Percentiles rank a stretch among this genome's conserved stretches.
phyloP scores from a whole-genome alignment of 2,888 invertebrate species.

The Dromius quadrimaculatus region DNA sequence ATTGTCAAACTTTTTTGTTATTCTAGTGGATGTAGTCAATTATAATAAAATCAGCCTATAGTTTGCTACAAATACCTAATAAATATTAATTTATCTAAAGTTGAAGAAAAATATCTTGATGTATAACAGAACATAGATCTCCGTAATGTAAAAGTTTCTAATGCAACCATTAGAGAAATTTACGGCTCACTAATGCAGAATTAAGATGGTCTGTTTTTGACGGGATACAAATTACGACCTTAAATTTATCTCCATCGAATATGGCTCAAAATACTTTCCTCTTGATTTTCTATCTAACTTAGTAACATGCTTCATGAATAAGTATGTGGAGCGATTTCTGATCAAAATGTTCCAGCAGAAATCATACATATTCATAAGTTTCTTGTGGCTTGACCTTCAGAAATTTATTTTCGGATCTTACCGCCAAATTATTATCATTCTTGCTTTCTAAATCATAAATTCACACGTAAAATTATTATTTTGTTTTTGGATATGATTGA shows the following conservation, averaged over 20 bases:
- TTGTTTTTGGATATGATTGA: no score
- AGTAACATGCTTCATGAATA: neutral
- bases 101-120: no score
- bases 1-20: no score
- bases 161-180: slow-evolving; percentile 24
- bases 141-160: slow-evolving; percentile 3
- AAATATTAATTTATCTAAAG: no score
- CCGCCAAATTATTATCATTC: slow-evolving; percentile 14
- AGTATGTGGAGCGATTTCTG: neutral
- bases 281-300: neutral
- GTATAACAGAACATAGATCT: neutral
- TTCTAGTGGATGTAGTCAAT: no score
- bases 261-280: neutral
- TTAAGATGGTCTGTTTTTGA: slow-evolving; percentile 23
- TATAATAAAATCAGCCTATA: no score
- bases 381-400: slow-evolving; percentile 7
- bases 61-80: no score
- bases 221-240: slow-evolving; percentile 15
- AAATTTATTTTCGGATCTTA: slow-evolving; percentile 16
- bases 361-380: slow-evolving; percentile 22
- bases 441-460: no score
- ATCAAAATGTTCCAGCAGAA: neutral
- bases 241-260: neutral
- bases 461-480: no score
- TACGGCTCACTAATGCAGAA: slow-evolving; percentile 22